phyloP scores from a whole-genome alignment of 2,113 vertebrate species.

The Coracopsis vasa region DNA sequence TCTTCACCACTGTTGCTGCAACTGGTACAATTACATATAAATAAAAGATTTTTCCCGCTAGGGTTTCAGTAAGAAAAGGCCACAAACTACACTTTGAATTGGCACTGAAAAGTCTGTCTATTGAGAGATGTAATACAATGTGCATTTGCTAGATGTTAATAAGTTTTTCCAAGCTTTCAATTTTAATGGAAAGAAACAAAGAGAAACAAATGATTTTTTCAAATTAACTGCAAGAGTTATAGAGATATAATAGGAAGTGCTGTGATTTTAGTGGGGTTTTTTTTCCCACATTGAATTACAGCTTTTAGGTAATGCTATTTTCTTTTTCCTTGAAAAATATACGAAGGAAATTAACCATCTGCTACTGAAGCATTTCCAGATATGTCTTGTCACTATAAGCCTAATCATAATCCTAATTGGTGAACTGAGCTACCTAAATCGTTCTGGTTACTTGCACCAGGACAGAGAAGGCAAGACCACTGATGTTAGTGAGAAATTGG shows the following conservation, averaged over 20 bases:
- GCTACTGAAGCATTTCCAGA: background rate
- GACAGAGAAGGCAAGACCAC: background rate
- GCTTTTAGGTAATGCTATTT: background rate
- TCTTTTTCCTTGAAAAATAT: background rate
- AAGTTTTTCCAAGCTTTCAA: background rate
- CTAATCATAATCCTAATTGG: background rate
- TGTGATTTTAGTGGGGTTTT: background rate
- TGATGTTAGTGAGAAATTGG: background rate
- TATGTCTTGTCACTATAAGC: background rate
- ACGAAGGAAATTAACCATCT: background rate
- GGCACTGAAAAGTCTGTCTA: background rate
- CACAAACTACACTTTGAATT: background rate
- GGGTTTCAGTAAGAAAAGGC: background rate
- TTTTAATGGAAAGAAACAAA: background rate
- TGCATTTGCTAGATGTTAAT: background rate
- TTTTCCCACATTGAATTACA: background rate
- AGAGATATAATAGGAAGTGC: background rate
- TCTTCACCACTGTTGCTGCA: background rate
- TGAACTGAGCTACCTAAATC: background rate
- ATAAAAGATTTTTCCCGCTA: background rate
- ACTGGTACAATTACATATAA: background rate
- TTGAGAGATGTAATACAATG: background rate
- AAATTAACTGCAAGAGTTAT: background rate
- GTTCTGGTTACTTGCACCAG: background rate
- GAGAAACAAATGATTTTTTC: background rate